These are phyloP conservation scores for Myathropa florea DNA, from an alignment of 2,888 invertebrate species.

Conservation along the genomic window DNA sequence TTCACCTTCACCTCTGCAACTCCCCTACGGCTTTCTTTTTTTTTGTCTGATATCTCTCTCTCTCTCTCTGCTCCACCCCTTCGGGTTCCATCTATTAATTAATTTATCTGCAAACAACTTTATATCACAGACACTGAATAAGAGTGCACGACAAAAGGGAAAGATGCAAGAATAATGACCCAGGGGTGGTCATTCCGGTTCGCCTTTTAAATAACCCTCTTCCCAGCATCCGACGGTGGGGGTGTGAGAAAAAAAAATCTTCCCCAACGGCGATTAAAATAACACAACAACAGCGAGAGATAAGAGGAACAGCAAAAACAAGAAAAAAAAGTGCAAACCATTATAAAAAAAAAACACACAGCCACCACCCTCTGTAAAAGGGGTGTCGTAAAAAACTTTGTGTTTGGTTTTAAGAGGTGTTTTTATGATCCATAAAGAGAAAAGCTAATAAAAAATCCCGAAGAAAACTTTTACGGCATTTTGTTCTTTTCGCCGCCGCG, in stretches of 20 bases:
- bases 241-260: slow-evolving; percentile 3
- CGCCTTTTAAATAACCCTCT: neutral
- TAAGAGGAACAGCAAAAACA: slow-evolving; percentile 8
- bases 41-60: too few relatives aligned
- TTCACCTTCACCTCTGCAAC: neutral
- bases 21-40: neutral
- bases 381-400: slow-evolving; percentile 64
- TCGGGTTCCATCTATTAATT: slow-evolving; percentile 39
- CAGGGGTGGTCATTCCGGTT: slow-evolving; percentile 20
- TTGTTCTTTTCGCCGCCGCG: slow-evolving; percentile 44
- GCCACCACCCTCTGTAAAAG: slow-evolving; percentile 43
- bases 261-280: slow-evolving; percentile 42
- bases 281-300: slow-evolving; percentile 1
- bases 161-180: slow-evolving; percentile 28
- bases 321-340: slow-evolving; percentile 13
- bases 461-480: slow-evolving; percentile 62
- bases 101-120: slow-evolving; percentile 56
- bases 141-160: neutral
- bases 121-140: slow-evolving; percentile 6
- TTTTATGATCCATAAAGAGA: slow-evolving; percentile 64
- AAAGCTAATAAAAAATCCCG: slow-evolving; percentile 64
- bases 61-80: neutral
- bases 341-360: slow-evolving; percentile 21
- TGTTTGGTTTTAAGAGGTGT: slow-evolving; percentile 70
- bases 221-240: neutral